These are phyloP conservation scores for Lepidostoma basale DNA, from an alignment of 1,140 invertebrate species.

Conservation along the genomic window DNA sequence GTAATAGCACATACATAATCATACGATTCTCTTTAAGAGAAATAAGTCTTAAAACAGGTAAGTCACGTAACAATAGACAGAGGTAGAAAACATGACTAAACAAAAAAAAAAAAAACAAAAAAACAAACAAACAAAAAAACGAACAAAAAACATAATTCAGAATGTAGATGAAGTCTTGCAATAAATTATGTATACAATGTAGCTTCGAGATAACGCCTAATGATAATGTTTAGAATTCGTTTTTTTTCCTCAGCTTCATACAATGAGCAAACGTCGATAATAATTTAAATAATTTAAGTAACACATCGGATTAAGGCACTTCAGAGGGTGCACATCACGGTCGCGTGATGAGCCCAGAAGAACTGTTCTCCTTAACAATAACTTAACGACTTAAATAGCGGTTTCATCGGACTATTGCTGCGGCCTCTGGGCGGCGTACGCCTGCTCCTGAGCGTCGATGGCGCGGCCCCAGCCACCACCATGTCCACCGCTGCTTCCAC, in stretches of 20 bases:
- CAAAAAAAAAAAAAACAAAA: slow-evolving; percentile 26
- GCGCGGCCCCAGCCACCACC: slow-evolving; percentile 76
- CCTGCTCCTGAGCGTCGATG: slow-evolving; percentile 73
- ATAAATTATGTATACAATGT: slow-evolving; percentile 26
- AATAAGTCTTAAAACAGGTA: slow-evolving; percentile 34
- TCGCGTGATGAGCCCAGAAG: background rate
- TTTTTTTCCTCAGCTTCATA: background rate
- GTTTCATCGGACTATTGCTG: slow-evolving; percentile 48
- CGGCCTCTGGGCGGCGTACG: slow-evolving; percentile 75
- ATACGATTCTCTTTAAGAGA: slow-evolving; percentile 39
- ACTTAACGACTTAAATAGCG: slow-evolving; percentile 30
- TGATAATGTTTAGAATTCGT: slow-evolving; percentile 33
- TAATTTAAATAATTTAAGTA: slow-evolving; percentile 38
- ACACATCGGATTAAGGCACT: slow-evolving; percentile 24
- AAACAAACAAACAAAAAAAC: slow-evolving; percentile 35
- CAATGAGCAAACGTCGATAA: slow-evolving; percentile 29
- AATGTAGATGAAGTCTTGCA: slow-evolving; percentile 24
- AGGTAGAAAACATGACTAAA: slow-evolving; percentile 43
- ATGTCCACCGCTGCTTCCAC: slow-evolving; percentile 61
- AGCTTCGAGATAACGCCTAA: slow-evolving; percentile 34
- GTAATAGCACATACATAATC: slow-evolving; percentile 31
- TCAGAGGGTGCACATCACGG: background rate
- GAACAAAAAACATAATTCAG: slow-evolving; percentile 9
- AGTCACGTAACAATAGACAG: slow-evolving; percentile 35
- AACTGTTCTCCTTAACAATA: slow-evolving; percentile 11